Evolutionary conservation across 1,140 invertebrate species (phyloP).

Genomic region (Calliopsis andreniformis): DNA sequence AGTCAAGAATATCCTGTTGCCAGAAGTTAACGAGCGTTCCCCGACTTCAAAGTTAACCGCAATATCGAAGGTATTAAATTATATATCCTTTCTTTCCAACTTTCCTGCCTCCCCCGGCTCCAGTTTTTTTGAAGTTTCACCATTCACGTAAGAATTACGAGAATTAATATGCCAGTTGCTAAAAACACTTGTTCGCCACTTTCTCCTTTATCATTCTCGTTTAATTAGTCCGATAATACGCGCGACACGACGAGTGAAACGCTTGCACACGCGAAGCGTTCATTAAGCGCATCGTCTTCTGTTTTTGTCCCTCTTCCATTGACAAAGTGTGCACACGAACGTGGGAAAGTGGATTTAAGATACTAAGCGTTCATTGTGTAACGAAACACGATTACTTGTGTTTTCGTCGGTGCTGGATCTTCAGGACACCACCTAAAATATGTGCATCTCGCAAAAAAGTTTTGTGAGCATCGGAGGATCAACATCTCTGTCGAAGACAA

Average conservation of each 20-base stretch:
- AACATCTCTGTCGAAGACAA: too few relatives aligned
- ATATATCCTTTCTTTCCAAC: not conserved
- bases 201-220: constrained; percentile 44
- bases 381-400: too few relatives aligned
- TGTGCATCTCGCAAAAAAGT: too few relatives aligned
- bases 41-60: not conserved
- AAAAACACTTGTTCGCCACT: not conserved
- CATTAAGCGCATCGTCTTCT: constrained; percentile 38
- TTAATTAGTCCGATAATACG: constrained; percentile 41
- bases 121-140: not conserved
- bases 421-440: not conserved
- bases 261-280: constrained; percentile 34
- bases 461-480: too few relatives aligned
- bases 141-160: not conserved
- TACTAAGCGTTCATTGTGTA: too few relatives aligned
- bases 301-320: constrained; percentile 2
- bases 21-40: not conserved
- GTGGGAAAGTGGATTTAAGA: constrained; percentile 12
- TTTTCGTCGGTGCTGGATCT: not conserved
- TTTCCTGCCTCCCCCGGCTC: not conserved
- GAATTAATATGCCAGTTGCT: not conserved
- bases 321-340: not conserved
- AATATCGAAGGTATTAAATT: not conserved
- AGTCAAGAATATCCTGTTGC: not conserved
- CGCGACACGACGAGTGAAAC: constrained; percentile 24